Evolutionary conservation across 1,140 invertebrate species (phyloP), one percentile per base, ranked within the genome.

Genomic region (Akabosia matsudoensis): DNA sequence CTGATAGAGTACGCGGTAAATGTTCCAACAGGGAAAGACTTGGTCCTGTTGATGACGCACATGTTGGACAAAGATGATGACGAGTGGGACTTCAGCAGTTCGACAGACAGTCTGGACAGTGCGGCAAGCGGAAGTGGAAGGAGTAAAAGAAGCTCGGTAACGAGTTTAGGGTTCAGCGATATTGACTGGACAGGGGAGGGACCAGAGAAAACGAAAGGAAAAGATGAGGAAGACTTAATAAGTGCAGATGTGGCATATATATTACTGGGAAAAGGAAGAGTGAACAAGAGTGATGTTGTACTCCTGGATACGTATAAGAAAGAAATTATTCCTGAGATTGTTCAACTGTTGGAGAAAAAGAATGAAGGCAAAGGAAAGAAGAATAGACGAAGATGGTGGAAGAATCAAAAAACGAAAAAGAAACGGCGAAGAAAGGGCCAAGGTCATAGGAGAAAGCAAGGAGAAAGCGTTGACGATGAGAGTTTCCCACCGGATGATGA

Each of bases 31-130:
- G 70, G 70, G 3, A 34, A 72, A 37, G 70, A 72, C 14, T 34
- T 72, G 7, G 70, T 72, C 14, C 33, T 72, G 1, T 18, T 72
- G 3, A 45, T 72, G 70, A 72, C 70, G 1, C n/a, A 72, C 33
- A 72, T 72, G 70, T 26, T 45, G n/a, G 70, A 72, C 16, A 51
- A 72, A 22, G 70, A 34, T 45, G 70, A 72, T 34, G 70, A 72
- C 13, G 70, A 72, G 37, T 72, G 13, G 13, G 70, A 72, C 33
- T 34, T 34, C 24, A 7, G 3, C 37, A 22, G 33, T 3, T 37
- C 31, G 1, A 51, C 33, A 33, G 70, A 72, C 70, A 72, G 70
- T 72, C 24, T 72, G 33, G 33, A 72, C 70, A 64, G n/a, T n/a
- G n/a, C n/a, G n/a, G n/a, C n/a, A n/a, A 34, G 33, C 37, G 37